Evolutionary conservation across 1,140 invertebrate species (phyloP), one percentile per base, ranked within the genome.

Genomic region (Gryllus bimaculatus): DNA sequence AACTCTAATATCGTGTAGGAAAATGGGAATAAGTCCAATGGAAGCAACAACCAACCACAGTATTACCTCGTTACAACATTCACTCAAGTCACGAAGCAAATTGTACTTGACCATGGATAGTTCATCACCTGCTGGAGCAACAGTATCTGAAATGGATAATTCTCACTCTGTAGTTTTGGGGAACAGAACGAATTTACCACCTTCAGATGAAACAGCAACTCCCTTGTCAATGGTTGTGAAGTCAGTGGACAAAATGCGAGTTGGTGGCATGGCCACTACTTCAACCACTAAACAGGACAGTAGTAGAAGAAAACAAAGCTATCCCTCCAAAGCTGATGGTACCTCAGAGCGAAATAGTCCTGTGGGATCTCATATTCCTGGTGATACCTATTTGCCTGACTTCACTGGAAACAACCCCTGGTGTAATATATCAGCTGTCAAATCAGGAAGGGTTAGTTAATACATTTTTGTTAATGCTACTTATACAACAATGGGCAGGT

Each of bases 291-390:
- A 87, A 75, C 88, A 88, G 80, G 88, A 87, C 76, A 89, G 90
- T 76, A 90, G 89, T 80, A 88, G 91, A 75, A 88, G 92, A 83
- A 93, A 93, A 85, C 92, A 93, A 84, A 92, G 91, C 83, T 93
- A 90, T 84, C 92, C 92, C 3, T 90, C 91, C 76, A 88, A 89
- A 82, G 91, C 91, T 77, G 89, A 47, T 49, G 47, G 39, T 18
- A 49, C 76, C 7, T 13, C 47, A 13, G 47, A n/a, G 47, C 39
- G 75, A 76, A 26, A 47, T 39, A 77, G 76, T 48, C 76, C 76
- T 54, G 48, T 77, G 47, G 20, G 47, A n/a, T 73, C 78, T 10
- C 21, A 75, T 21, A 39, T 74, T 26, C 73, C 7, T 18, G 78
- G 78, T 12, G 78, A 79, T n/a, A 75, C 83, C 47, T 83, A 82